phyloP scores from a whole-genome alignment of 1,140 invertebrate genomes.

The Caenorhabditis briggsae region DNA sequence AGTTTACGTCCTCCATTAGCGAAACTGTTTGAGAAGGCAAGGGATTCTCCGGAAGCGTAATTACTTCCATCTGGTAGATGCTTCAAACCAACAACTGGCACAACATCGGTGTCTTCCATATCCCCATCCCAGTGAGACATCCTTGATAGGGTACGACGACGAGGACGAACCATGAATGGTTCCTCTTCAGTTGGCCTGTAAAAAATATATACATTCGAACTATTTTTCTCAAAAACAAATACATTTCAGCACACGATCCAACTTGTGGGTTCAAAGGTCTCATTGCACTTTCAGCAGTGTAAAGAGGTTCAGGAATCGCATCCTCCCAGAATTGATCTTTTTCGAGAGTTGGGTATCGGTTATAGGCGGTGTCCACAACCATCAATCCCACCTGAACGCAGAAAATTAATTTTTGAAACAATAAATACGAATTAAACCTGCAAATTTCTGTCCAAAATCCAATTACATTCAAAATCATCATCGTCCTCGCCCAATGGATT shows the following conservation, averaged over 20 bases:
- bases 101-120: slow-evolving; percentile 32
- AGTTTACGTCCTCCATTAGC: slow-evolving; percentile 24
- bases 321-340: slow-evolving; percentile 66
- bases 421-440: background rate
- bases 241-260: slow-evolving; percentile 60
- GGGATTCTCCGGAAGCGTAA: slow-evolving; percentile 38
- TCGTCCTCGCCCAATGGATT: slow-evolving; percentile 72
- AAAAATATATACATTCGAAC: background rate
- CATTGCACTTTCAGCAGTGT: slow-evolving; percentile 62
- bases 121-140: slow-evolving; percentile 35
- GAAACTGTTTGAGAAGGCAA: slow-evolving; percentile 27
- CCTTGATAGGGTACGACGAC: slow-evolving; percentile 6
- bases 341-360: slow-evolving; percentile 56
- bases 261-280: slow-evolving; percentile 59
- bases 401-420: background rate
- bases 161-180: slow-evolving; percentile 23
- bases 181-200: slow-evolving; percentile 42
- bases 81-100: slow-evolving; percentile 18
- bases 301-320: slow-evolving; percentile 62
- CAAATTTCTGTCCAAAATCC: slow-evolving; percentile 66
- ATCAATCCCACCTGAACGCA: slow-evolving; percentile 58
- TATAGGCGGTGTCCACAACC: slow-evolving; percentile 65
- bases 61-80: background rate
- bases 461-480: slow-evolving; percentile 75
- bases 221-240: background rate